phyloP scores from a whole-genome alignment of 2,888 invertebrate species.

The Dynastes hyllus region DNA sequence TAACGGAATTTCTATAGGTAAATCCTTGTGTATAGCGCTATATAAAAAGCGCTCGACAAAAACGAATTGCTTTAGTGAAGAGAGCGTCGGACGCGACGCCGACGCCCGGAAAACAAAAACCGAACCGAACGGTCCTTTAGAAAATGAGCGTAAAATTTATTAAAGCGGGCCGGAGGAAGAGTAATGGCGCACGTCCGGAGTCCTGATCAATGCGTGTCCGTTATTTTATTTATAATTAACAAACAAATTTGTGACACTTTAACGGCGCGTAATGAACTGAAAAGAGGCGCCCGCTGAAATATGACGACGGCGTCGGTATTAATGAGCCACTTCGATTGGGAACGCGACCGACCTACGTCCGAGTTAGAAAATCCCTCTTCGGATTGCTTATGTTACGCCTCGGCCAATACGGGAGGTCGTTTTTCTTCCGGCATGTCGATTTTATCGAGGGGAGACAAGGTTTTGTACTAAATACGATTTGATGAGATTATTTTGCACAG shows the following conservation, averaged over 20 bases:
- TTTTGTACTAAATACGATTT: too few relatives aligned
- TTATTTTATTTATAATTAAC: conserved; percentile 48
- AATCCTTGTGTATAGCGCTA: neutral
- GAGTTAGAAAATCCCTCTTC: neutral
- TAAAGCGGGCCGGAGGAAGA: conserved; percentile 32
- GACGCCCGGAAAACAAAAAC: conserved; percentile 35
- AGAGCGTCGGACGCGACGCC: conserved; percentile 11
- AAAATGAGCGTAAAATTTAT: conserved; percentile 44
- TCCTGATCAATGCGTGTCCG: conserved; percentile 40
- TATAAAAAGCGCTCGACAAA: neutral
- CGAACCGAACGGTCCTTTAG: conserved; percentile 35
- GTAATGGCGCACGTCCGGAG: conserved; percentile 18
- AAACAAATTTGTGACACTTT: conserved; percentile 46
- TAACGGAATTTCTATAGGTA: conserved; percentile 12
- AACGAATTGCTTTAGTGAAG: conserved; percentile 3
- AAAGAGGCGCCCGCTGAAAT: conserved; percentile 35
- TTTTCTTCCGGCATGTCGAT: too few relatives aligned
- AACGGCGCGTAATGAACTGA: conserved; percentile 41
- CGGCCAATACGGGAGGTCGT: too few relatives aligned
- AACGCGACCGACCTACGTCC: neutral
- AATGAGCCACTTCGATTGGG: conserved; percentile 16
- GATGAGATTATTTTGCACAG: too few relatives aligned
- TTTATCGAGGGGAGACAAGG: too few relatives aligned
- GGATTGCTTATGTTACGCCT: neutral
- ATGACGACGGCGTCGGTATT: conserved; percentile 30